These are phyloP conservation scores for Sporophila hypoxantha DNA, from an alignment of 2,113 vertebrate genomes.

Conservation along the genomic window DNA sequence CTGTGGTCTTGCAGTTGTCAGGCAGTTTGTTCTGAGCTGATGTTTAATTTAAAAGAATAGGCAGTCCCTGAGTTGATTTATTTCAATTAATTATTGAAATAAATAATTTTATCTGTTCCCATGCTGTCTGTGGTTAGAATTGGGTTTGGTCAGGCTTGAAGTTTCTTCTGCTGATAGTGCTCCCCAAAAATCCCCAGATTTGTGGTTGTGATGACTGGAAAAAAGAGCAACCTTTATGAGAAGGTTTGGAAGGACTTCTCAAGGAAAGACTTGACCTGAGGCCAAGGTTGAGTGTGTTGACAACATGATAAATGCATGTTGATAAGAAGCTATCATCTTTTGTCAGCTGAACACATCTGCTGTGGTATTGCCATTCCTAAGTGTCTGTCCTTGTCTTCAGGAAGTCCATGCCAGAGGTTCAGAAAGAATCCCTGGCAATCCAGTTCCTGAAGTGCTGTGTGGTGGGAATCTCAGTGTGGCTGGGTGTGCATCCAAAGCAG, in stretches of 20 bases:
- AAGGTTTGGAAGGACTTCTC: not conserved
- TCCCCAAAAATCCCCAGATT: not conserved
- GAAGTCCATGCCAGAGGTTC: not conserved
- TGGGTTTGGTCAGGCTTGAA: not conserved
- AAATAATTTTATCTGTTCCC: not conserved
- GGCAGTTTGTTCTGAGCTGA: not conserved
- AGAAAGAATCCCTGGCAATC: not conserved
- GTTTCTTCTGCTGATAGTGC: not conserved
- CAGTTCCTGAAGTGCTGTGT: not conserved
- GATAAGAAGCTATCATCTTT: not conserved
- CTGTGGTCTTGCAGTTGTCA: not conserved
- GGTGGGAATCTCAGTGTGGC: not conserved
- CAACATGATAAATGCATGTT: not conserved
- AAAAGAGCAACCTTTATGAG: not conserved
- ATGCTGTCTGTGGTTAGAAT: not conserved
- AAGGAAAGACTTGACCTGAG: not conserved
- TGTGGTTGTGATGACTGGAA: not conserved
- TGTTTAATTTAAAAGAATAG: not conserved
- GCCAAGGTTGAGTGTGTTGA: not conserved
- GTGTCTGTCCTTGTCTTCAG: not conserved
- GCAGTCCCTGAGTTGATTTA: not conserved
- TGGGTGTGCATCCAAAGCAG: not conserved
- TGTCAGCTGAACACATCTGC: not conserved
- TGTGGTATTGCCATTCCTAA: not conserved
- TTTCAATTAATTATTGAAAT: not conserved